phyloP scores from a whole-genome alignment of 1,140 invertebrate genomes.

The Carposina sasakii region DNA sequence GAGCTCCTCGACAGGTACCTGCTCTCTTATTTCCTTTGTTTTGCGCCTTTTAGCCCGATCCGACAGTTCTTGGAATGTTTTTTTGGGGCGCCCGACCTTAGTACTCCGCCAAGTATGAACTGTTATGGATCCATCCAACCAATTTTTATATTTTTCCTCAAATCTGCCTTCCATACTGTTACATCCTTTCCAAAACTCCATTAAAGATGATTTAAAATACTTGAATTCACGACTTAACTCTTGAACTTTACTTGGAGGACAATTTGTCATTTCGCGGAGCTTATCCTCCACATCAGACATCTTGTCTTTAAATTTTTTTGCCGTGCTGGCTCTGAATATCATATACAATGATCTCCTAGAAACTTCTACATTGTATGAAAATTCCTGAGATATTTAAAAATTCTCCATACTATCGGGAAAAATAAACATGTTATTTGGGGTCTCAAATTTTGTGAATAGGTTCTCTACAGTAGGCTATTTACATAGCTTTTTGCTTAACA shows the following conservation, averaged over 20 bases:
- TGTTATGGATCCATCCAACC: neutral
- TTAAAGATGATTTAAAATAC: neutral
- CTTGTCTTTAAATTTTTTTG: neutral
- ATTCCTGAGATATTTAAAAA: no score
- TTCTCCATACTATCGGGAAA: no score
- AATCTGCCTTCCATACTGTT: slow-evolving; percentile 2
- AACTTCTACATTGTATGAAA: no score
- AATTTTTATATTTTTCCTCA: slow-evolving; percentile 7
- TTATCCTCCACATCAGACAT: neutral
- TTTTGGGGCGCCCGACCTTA: slow-evolving; percentile 20
- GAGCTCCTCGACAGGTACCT: slow-evolving; percentile 16
- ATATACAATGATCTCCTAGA: no score
- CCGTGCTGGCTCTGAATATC: no score
- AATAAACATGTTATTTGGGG: no score
- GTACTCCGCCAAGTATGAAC: neutral
- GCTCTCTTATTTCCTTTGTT: slow-evolving; percentile 24
- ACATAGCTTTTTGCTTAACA: no score
- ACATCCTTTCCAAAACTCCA: neutral
- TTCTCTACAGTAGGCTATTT: no score
- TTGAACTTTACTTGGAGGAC: neutral
- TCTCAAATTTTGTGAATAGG: no score
- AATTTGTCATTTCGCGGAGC: neutral
- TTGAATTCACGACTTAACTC: neutral
- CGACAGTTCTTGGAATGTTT: slow-evolving; percentile 22
- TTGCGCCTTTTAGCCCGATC: slow-evolving; percentile 31